These are phyloP conservation scores for Rhinatrema bivittatum DNA, from an alignment of 2,797 vertebrate genomes.

Conservation along the genomic window DNA sequence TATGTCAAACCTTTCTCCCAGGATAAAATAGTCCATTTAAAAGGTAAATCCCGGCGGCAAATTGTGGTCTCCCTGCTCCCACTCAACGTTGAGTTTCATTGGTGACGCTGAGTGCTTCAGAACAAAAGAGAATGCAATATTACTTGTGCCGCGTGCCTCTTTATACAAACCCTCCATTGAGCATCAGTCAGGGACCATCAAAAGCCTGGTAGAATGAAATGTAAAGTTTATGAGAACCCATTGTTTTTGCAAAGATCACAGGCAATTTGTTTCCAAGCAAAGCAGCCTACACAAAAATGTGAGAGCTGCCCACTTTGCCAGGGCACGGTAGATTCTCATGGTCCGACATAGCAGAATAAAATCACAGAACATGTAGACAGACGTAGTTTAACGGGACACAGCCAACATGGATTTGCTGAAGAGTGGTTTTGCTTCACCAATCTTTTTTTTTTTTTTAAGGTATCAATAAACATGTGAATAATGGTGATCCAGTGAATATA, in stretches of 20 bases:
- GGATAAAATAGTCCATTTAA: not conserved
- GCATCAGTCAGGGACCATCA: conserved; percentile 6
- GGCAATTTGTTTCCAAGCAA: conserved; percentile 26
- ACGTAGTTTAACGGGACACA: no score
- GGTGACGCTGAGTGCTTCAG: not conserved
- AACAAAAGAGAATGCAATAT: conserved; percentile 31
- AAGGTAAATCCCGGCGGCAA: conserved; percentile 5
- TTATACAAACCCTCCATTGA: conserved; percentile 33
- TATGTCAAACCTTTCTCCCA: conserved; percentile 14
- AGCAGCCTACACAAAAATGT: conserved; percentile 47
- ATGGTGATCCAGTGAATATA: no score
- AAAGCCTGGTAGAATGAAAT: conserved; percentile 23
- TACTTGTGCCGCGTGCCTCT: not conserved
- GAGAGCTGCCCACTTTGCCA: conserved; percentile 27
- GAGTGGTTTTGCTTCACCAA: no score
- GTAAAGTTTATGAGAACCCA: conserved; percentile 31
- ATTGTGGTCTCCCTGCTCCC: not conserved
- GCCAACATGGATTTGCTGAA: no score
- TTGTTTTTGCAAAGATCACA: conserved; percentile 39
- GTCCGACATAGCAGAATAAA: no score
- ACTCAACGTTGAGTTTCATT: not conserved
- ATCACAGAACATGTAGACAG: no score
- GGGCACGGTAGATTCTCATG: no score
- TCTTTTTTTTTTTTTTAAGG: no score
- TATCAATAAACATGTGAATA: no score